Evolutionary conservation across 2,888 invertebrate species (phyloP).

Genomic region (Pyrrhia umbra): DNA sequence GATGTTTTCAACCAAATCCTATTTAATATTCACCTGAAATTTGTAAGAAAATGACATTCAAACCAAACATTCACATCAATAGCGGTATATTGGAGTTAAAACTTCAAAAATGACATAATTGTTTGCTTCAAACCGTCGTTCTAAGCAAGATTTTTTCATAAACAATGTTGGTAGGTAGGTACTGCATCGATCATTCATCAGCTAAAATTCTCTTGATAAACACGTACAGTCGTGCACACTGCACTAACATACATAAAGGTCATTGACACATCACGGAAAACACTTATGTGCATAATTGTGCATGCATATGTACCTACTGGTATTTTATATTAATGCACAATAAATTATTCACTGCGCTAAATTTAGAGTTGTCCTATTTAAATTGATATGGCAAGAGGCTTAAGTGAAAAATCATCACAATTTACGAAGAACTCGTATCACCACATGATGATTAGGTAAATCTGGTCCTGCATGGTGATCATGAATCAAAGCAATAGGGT

Average conservation of each 20-base stretch:
- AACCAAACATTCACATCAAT: slow-evolving; percentile 38
- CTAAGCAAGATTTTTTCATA: slow-evolving; percentile 17
- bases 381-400: not conserved
- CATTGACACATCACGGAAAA: slow-evolving; percentile 77
- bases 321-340: slow-evolving; percentile 28
- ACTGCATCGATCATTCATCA: slow-evolving; percentile 32
- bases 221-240: slow-evolving; percentile 47
- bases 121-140: not conserved
- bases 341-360: slow-evolving; percentile 33
- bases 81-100: slow-evolving; percentile 20
- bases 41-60: slow-evolving; percentile 53
- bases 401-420: not conserved
- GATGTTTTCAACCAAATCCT: slow-evolving; percentile 58
- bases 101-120: slow-evolving; percentile 50
- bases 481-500: not conserved
- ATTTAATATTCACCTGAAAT: slow-evolving; percentile 55
- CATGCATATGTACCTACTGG: slow-evolving; percentile 18
- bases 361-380: slow-evolving; percentile 31
- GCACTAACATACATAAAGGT: slow-evolving; percentile 72
- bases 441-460: not conserved
- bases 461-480: not conserved
- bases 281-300: slow-evolving; percentile 48
- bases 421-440: no score
- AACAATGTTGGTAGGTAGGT: slow-evolving; percentile 22
- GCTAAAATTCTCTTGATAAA: slow-evolving; percentile 52